Percentiles rank a stretch among this genome's conserved stretches.
These are phyloP conservation scores for Mustela nigripes DNA, from an alignment of 2,113 vertebrate genomes.

Conservation along the genomic window DNA sequence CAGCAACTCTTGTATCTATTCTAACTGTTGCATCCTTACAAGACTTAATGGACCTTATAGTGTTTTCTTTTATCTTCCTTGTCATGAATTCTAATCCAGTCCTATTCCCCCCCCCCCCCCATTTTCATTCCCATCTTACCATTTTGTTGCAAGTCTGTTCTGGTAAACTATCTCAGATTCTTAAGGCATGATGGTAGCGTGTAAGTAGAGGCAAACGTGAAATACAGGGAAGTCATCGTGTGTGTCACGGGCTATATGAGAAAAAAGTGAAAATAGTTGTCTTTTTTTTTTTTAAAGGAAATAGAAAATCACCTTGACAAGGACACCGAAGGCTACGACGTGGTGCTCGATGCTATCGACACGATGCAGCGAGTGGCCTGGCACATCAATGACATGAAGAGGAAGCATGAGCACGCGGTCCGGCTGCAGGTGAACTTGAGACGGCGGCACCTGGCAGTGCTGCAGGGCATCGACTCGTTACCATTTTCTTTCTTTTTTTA, in stretches of 20 bases:
- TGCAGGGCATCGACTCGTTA: not conserved
- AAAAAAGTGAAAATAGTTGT: not conserved
- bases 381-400: conserved; percentile 99
- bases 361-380: conserved; percentile 99
- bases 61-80: not conserved
- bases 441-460: accelerated
- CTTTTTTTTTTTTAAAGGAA: conserved; percentile 88
- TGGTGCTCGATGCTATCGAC: conserved; percentile 98
- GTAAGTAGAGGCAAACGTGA: not conserved
- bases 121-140: not conserved
- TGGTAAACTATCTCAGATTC: not conserved
- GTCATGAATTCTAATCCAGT: not conserved
- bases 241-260: not conserved
- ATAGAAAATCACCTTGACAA: conserved; percentile 98
- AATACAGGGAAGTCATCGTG: not conserved
- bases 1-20: not conserved
- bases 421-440: conserved; percentile 92
- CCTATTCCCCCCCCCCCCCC: not conserved
- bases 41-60: not conserved
- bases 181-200: not conserved
- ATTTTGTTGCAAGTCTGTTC: not conserved
- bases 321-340: conserved; percentile 96
- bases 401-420: conserved; percentile 97
- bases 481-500: not conserved
- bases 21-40: not conserved